Percentiles rank a stretch among this genome's conserved stretches.
Evolutionary conservation across 2,888 invertebrate genomes (phyloP).

Genomic region (Spatulosminthurus flaviceps): DNA sequence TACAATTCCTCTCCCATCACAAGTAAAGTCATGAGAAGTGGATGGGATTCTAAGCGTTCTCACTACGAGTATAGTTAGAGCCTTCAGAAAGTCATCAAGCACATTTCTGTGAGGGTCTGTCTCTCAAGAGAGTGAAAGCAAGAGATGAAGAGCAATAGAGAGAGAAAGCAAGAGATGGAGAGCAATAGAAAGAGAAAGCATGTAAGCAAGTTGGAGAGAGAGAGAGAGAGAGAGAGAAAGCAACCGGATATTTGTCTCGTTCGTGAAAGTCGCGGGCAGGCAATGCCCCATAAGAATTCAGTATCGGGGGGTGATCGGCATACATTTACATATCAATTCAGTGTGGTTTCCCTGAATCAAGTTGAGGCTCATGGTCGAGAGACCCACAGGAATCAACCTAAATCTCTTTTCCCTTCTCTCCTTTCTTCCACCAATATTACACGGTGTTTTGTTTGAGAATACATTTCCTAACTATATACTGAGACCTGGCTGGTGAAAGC

Average conservation of each 20-base stretch:
- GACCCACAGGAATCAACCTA: background rate
- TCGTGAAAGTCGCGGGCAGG: conserved; percentile 29
- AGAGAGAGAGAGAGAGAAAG: conserved; percentile 34
- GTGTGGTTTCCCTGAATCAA: conserved; percentile 16
- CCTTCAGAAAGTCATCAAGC: conserved; percentile 50
- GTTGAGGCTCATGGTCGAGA: conserved; percentile 3
- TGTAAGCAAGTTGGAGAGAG: no score
- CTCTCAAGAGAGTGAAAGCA: conserved; percentile 24
- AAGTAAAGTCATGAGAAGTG: conserved; percentile 1
- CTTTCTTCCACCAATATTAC: background rate
- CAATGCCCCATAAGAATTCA: conserved; percentile 54
- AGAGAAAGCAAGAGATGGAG: conserved; percentile 13
- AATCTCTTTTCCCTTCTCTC: background rate
- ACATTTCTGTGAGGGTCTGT: conserved; percentile 12
- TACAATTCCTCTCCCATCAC: background rate
- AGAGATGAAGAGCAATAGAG: conserved; percentile 22
- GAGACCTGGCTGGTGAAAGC: background rate
- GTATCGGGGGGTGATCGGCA: conserved; percentile 53
- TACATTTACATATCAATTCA: conserved; percentile 58
- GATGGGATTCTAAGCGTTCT: background rate
- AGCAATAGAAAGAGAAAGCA: no score
- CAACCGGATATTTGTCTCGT: conserved; percentile 48
- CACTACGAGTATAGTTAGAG: conserved; percentile 2
- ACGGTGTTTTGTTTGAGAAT: background rate
- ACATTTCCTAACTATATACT: background rate